Conservation (phyloP, 2,888 invertebrate species). For the Lithodes maja region DNA sequence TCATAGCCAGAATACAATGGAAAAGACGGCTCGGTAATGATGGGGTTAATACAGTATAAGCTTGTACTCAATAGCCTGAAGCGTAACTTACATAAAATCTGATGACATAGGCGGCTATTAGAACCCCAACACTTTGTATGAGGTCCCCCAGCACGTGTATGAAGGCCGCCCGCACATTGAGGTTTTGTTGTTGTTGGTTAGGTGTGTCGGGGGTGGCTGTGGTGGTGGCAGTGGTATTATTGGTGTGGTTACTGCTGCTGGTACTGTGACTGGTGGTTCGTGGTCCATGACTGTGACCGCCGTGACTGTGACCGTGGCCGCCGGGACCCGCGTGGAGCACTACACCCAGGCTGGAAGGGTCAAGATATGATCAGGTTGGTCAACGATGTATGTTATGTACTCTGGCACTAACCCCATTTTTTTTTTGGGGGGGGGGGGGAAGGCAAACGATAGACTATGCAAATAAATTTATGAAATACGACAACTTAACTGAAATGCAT, state of each 20-base stretch:
- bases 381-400: neutral
- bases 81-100: slow-evolving; percentile 82
- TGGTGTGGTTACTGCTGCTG: neutral
- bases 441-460: neutral
- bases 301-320: slow-evolving; percentile 70
- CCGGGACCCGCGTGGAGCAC: slow-evolving; percentile 83
- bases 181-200: slow-evolving; percentile 75
- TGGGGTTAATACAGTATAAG: too few species aligned
- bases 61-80: too few species aligned
- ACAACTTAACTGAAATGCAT: too few species aligned
- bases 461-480: neutral
- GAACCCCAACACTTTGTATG: slow-evolving; percentile 90
- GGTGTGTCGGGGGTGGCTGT: neutral
- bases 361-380: neutral
- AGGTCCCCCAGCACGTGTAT: slow-evolving; percentile 93
- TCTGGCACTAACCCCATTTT: neutral
- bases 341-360: slow-evolving; percentile 82
- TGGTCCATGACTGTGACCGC: slow-evolving; percentile 75
- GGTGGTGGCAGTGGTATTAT: neutral
- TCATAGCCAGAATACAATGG: too few species aligned
- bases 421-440: too few species aligned
- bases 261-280: slow-evolving; percentile 73
- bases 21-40: too few species aligned
- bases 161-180: slow-evolving; percentile 89
- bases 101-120: slow-evolving; percentile 88